A percentile compares a stretch with the other conserved stretches of the same genome.
These are phyloP conservation scores for Silurus glanis DNA, from an alignment of 2,113 vertebrate species.

Conservation along the genomic window DNA sequence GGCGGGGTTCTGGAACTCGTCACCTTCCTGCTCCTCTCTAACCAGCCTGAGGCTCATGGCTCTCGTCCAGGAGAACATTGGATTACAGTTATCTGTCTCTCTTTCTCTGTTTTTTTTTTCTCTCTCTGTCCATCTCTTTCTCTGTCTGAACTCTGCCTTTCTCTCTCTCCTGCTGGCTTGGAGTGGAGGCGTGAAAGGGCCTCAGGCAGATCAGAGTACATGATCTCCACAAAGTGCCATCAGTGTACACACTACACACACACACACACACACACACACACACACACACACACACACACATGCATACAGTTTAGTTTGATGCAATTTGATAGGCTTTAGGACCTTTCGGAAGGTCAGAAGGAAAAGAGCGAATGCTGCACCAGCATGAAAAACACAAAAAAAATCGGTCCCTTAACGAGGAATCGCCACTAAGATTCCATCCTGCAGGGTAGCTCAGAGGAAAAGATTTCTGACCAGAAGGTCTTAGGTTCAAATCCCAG, in stretches of 20 bases:
- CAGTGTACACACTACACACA: conserved; percentile 15
- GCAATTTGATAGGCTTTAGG: conserved; percentile 6
- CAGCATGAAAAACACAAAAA: neutral
- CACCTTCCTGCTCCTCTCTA: conserved; percentile 20
- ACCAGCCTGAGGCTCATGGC: conserved; percentile 27
- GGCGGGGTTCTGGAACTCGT: conserved; percentile 1
- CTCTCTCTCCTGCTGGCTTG: neutral
- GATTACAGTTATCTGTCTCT: neutral
- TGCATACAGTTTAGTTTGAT: conserved; percentile 19
- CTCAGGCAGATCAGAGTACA: conserved; percentile 27
- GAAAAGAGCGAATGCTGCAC: neutral
- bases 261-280: conserved; percentile 23
- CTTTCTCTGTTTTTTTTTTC: neutral
- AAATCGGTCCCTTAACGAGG: neutral
- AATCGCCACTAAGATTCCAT: too few species aligned
- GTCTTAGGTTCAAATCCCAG: too few species aligned
- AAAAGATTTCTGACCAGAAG: too few species aligned
- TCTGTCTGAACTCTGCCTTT: neutral
- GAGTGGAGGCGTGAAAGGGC: neutral
- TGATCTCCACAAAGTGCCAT: conserved; percentile 27
- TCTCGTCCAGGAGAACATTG: conserved; percentile 10
- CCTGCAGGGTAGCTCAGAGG: too few species aligned
- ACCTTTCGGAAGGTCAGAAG: neutral
- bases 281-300: conserved; percentile 13
- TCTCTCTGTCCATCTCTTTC: neutral